Conservation (phyloP, 1,140 invertebrate genomes). For the Propsilocerus akamusi region DNA sequence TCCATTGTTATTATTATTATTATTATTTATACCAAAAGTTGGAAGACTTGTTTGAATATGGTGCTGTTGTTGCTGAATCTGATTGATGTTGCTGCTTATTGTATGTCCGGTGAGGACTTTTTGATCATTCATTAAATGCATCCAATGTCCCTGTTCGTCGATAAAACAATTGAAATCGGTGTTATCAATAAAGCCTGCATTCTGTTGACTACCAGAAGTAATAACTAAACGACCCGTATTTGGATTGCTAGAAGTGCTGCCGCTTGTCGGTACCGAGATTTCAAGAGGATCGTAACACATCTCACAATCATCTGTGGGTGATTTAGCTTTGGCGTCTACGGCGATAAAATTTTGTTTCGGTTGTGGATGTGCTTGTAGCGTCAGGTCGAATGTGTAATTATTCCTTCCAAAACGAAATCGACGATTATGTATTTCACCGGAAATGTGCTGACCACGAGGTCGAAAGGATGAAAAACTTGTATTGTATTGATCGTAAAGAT, state of each 20-base stretch:
- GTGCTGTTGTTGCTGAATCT: not conserved
- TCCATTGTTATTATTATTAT: not conserved
- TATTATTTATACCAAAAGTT: not conserved
- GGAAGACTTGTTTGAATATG: too few relatives aligned
- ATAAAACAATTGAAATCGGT: slow-evolving; percentile 53
- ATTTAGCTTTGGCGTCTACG: not conserved
- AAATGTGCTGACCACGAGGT: not conserved
- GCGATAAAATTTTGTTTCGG: not conserved
- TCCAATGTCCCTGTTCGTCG: slow-evolving; percentile 46
- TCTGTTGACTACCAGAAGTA: not conserved
- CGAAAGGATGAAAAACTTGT: not conserved
- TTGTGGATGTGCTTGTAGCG: not conserved
- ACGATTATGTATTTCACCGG: not conserved
- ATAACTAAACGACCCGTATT: not conserved
- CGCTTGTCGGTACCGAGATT: not conserved
- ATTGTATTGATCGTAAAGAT: too few relatives aligned
- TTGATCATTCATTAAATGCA: slow-evolving; percentile 24
- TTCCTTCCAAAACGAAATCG: not conserved
- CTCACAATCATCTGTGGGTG: not conserved
- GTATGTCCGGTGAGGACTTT: not conserved
- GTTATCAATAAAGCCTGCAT: not conserved
- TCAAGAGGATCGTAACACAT: not conserved
- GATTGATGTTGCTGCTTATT: not conserved
- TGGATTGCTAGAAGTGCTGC: not conserved
- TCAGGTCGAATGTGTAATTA: not conserved